A percentile compares a stretch with the other conserved stretches of the same genome.
Evolutionary conservation across 1,140 invertebrate species (phyloP).

Genomic region (Wiebesia pumilae): DNA sequence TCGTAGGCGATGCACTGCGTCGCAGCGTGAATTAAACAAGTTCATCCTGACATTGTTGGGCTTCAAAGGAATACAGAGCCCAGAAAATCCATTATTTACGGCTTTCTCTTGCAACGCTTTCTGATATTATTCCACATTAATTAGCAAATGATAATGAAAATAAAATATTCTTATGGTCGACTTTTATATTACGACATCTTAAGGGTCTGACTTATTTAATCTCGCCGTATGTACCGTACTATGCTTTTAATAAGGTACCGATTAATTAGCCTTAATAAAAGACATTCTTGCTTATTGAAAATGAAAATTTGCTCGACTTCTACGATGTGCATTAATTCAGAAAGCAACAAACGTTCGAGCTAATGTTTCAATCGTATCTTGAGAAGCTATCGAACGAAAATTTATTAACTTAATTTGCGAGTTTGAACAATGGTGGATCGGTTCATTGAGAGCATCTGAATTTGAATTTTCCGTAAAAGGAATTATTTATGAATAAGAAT

Average conservation of each 20-base stretch:
- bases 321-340: background rate
- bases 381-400: background rate
- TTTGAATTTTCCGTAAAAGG: background rate
- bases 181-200: background rate
- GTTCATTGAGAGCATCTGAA: background rate
- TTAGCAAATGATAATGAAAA: slow-evolving; percentile 28
- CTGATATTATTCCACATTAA: background rate
- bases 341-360: background rate
- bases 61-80: background rate
- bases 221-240: background rate
- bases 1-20: background rate
- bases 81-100: slow-evolving; percentile 12
- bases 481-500: background rate
- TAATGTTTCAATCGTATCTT: background rate
- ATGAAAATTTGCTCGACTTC: background rate
- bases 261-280: background rate
- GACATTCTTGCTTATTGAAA: background rate
- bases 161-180: slow-evolving; percentile 8
- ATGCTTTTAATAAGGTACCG: background rate
- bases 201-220: background rate
- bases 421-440: background rate
- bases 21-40: background rate
- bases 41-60: background rate
- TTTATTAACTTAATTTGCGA: background rate
- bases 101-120: background rate